Evolutionary conservation across 2,888 invertebrate genomes (phyloP).

Genomic region (Agriotes lineatus): DNA sequence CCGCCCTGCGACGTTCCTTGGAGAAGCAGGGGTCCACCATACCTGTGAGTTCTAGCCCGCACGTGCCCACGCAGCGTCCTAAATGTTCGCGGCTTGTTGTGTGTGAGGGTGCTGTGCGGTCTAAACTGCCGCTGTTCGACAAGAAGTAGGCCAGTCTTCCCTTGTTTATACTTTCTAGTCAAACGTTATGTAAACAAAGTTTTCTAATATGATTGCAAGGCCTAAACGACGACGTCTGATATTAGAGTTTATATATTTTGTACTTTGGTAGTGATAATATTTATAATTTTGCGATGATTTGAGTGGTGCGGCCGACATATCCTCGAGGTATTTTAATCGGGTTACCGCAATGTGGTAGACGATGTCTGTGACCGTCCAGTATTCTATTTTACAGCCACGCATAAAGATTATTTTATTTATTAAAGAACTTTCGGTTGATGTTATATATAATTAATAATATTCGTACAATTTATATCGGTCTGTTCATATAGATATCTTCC

Average conservation of each 20-base stretch:
- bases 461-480: slow-evolving; percentile 55
- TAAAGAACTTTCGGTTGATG: slow-evolving; percentile 41
- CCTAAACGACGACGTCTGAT: slow-evolving; percentile 35
- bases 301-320: slow-evolving; percentile 41
- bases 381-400: slow-evolving; percentile 40
- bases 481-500: slow-evolving; percentile 60
- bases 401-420: slow-evolving; percentile 35
- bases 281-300: slow-evolving; percentile 38
- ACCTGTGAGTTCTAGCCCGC: slow-evolving; percentile 41
- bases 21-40: slow-evolving; percentile 55
- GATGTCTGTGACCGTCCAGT: slow-evolving; percentile 48
- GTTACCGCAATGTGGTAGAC: slow-evolving; percentile 25
- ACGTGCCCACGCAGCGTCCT: slow-evolving; percentile 56
- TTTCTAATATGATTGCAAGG: slow-evolving; percentile 36
- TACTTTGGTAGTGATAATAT: slow-evolving; percentile 30
- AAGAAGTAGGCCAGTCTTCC: slow-evolving; percentile 69
- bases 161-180: slow-evolving; percentile 45
- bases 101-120: slow-evolving; percentile 89
- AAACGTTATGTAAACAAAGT: slow-evolving; percentile 33
- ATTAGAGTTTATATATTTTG: slow-evolving; percentile 34
- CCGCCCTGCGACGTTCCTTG: slow-evolving; percentile 60
- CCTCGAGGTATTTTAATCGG: slow-evolving; percentile 28
- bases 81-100: slow-evolving; percentile 78
- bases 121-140: slow-evolving; percentile 88
- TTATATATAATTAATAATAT: slow-evolving; percentile 35